A percentile compares a stretch with the other conserved stretches of the same genome.
These are phyloP conservation scores for Dinothrombium tinctorium DNA, from an alignment of 1,140 invertebrate species.

Conservation along the genomic window DNA sequence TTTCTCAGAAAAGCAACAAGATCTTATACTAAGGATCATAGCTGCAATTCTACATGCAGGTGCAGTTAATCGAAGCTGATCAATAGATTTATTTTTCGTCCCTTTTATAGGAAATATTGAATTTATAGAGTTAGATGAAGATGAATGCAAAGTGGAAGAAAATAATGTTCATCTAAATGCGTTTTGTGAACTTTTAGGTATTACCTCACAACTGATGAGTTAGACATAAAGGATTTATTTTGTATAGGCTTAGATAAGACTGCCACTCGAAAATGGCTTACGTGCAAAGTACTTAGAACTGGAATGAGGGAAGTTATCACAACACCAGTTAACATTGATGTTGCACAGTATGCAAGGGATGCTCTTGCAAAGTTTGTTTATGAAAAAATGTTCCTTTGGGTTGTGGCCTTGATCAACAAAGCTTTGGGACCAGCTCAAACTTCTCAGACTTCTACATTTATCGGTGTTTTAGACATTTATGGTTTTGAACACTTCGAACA, in stretches of 20 bases:
- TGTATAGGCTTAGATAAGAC: constrained; percentile 5
- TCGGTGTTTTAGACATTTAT: constrained; percentile 15
- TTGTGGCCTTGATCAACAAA: constrained; percentile 57
- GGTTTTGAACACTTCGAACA: constrained; percentile 88
- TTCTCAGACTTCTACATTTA: constrained; percentile 10
- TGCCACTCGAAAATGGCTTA: constrained; percentile 5
- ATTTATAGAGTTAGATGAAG: constrained; percentile 32
- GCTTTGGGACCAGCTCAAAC: constrained; percentile 30
- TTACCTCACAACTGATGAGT: no score
- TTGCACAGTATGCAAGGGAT: constrained; percentile 59
- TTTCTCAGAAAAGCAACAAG: constrained; percentile 48
- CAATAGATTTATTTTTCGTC: no score
- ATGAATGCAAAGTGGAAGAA: constrained; percentile 26
- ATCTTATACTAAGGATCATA: constrained; percentile 60
- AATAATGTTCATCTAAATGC: constrained; percentile 8
- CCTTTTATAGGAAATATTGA: constrained; percentile 70
- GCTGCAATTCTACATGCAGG: constrained; percentile 53
- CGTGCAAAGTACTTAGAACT: constrained; percentile 7
- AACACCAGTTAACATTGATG: constrained; percentile 44
- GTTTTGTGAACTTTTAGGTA: constrained; percentile 10
- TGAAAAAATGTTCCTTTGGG: constrained; percentile 76
- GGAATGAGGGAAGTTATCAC: constrained; percentile 45
- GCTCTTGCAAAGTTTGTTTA: constrained; percentile 90
- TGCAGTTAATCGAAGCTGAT: constrained; percentile 26
- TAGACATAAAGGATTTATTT: neutral